Evolutionary conservation across 2,888 invertebrate species (phyloP).

Genomic region (Chrysolina haemoptera): DNA sequence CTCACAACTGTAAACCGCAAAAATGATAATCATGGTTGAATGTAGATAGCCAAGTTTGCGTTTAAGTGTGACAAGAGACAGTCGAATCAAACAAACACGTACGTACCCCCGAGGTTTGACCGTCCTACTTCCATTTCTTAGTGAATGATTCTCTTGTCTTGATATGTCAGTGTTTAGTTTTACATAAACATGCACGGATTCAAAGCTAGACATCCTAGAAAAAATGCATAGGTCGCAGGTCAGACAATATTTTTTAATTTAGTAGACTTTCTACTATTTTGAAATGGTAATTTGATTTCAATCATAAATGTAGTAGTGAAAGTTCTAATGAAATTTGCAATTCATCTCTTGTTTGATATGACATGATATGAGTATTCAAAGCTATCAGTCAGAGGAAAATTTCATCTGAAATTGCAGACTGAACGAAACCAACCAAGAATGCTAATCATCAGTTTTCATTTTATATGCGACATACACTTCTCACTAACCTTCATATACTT

Average conservation of each 20-base stretch:
- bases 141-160: conserved; percentile 11
- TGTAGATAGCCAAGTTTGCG: conserved; percentile 15
- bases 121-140: conserved; percentile 32
- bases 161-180: not conserved
- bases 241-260: not conserved
- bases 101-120: conserved; percentile 29
- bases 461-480: not conserved
- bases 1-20: conserved; percentile 15
- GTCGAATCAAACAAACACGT: conserved; percentile 42
- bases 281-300: not conserved
- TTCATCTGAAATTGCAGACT: not conserved
- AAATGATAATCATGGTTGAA: conserved; percentile 14
- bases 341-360: too few species aligned
- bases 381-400: not conserved
- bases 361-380: too few species aligned
- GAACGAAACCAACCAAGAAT: not conserved
- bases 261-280: not conserved
- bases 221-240: conserved; percentile 5
- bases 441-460: not conserved
- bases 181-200: conserved; percentile 11
- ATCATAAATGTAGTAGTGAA: too few species aligned
- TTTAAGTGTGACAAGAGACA: conserved; percentile 40
- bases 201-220: conserved; percentile 7
- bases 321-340: too few species aligned
- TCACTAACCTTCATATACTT: not conserved